Evolutionary conservation across 2,113 vertebrate species (phyloP).

Genomic region (Blennius ocellaris): DNA sequence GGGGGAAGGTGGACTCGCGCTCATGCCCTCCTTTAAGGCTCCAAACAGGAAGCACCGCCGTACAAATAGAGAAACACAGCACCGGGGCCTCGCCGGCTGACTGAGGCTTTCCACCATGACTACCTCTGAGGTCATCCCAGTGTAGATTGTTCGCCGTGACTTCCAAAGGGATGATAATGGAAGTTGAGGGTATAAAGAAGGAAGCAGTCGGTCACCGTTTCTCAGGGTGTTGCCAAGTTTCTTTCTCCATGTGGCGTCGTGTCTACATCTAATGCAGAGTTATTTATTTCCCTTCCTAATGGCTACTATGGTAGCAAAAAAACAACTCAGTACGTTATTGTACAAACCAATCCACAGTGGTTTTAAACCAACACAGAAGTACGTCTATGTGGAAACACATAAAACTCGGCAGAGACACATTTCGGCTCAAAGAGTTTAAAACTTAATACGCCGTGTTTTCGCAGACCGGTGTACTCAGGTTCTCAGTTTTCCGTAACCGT

Average conservation of each 20-base stretch:
- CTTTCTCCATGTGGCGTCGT: slow-evolving; percentile 11
- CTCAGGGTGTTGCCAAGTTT: slow-evolving; percentile 19
- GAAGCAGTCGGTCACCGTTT: slow-evolving; percentile 33
- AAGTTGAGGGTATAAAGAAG: slow-evolving; percentile 24
- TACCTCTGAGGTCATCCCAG: slow-evolving; percentile 68
- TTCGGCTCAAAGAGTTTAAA: slow-evolving; percentile 30
- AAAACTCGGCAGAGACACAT: slow-evolving; percentile 19
- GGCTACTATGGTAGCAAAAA: not conserved
- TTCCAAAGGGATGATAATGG: slow-evolving; percentile 10
- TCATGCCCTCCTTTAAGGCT: slow-evolving; percentile 39
- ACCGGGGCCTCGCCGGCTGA: slow-evolving; percentile 52
- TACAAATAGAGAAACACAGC: slow-evolving; percentile 27
- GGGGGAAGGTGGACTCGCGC: slow-evolving; percentile 24
- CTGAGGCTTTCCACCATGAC: slow-evolving; percentile 53
- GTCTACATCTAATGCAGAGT: slow-evolving; percentile 13
- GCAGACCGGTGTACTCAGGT: slow-evolving; percentile 16
- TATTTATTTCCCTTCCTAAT: not conserved
- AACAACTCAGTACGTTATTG: not conserved
- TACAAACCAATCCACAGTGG: slow-evolving; percentile 28
- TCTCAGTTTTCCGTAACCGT: slow-evolving; percentile 33
- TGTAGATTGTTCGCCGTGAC: slow-evolving; percentile 12
- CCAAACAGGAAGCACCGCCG: slow-evolving; percentile 52
- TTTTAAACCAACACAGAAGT: slow-evolving; percentile 20
- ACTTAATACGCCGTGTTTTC: slow-evolving; percentile 12
- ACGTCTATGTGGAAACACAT: slow-evolving; percentile 19